phyloP scores from a whole-genome alignment of 2,888 invertebrate species.

The Catocala fraxini region DNA sequence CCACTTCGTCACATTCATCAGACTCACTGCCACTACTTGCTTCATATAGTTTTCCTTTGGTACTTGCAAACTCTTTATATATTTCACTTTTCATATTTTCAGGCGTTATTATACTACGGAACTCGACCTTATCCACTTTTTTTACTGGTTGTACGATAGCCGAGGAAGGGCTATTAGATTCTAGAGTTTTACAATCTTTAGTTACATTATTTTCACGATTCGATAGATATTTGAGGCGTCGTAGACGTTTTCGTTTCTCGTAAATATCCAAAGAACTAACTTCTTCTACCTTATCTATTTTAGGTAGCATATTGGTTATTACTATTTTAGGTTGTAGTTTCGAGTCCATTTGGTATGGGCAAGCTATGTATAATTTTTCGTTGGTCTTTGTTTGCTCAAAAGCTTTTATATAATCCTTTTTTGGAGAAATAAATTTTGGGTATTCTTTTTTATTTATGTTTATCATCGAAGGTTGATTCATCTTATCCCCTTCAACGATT shows the following conservation, averaged over 20 bases:
- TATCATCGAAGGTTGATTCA: slow-evolving; percentile 50
- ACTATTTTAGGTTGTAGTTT: slow-evolving; percentile 77
- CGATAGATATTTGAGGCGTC: slow-evolving; percentile 75
- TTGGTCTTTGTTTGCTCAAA: slow-evolving; percentile 63
- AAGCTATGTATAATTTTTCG: slow-evolving; percentile 75
- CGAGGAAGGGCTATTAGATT: background rate
- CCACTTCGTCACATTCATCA: slow-evolving; percentile 85
- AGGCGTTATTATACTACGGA: slow-evolving; percentile 73
- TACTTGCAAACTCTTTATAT: slow-evolving; percentile 72
- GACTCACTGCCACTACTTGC: slow-evolving; percentile 78
- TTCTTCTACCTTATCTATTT: slow-evolving; percentile 68
- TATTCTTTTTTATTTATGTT: slow-evolving; percentile 61
- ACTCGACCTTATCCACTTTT: slow-evolving; percentile 53
- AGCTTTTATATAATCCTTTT: slow-evolving; percentile 63
- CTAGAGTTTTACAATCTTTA: slow-evolving; percentile 55
- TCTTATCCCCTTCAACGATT: slow-evolving; percentile 72
- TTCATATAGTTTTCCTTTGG: slow-evolving; percentile 67
- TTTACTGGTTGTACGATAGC: slow-evolving; percentile 30
- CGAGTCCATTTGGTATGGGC: slow-evolving; percentile 77
- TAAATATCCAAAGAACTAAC: slow-evolving; percentile 85
- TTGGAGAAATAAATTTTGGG: slow-evolving; percentile 58
- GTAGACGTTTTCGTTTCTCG: slow-evolving; percentile 82
- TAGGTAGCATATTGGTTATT: slow-evolving; percentile 72
- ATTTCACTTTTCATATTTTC: slow-evolving; percentile 77
- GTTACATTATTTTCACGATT: slow-evolving; percentile 55